These are phyloP conservation scores for Eptatretus burgeri DNA, from an alignment of 2,113 vertebrate species.

Conservation along the genomic window DNA sequence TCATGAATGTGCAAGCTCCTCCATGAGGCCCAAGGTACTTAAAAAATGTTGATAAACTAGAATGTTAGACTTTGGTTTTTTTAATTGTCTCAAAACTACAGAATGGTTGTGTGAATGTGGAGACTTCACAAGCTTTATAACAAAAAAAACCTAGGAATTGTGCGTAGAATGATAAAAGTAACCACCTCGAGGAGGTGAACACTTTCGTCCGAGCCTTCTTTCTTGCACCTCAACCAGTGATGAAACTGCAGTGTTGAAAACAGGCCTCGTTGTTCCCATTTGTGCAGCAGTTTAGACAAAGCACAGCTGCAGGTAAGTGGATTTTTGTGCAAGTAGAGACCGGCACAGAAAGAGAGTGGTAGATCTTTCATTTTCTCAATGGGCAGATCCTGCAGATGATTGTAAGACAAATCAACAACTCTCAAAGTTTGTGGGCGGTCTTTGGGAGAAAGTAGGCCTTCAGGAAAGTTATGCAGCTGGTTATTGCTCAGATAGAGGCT, in stretches of 20 bases:
- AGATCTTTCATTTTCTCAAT: conserved; percentile 27
- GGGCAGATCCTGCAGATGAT: conserved; percentile 36
- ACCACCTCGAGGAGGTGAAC: conserved; percentile 17
- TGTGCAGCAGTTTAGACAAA: conserved; percentile 31
- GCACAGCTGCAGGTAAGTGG: conserved; percentile 46
- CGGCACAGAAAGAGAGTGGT: conserved; percentile 23
- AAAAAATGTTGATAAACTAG: no score
- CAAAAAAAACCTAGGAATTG: conserved; percentile 30
- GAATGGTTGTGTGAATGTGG: no score
- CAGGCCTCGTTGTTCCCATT: conserved; percentile 36
- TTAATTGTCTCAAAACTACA: no score
- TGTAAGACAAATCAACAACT: conserved; percentile 56
- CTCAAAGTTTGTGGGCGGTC: conserved; percentile 58
- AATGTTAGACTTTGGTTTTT: no score
- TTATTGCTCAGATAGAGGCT: conserved; percentile 84
- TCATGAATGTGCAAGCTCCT: no score
- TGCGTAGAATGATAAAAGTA: conserved; percentile 24
- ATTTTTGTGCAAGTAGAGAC: conserved; percentile 71
- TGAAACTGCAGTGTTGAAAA: conserved; percentile 31
- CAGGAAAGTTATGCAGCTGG: conserved; percentile 30
- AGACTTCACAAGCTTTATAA: no score
- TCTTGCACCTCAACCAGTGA: conserved; percentile 34
- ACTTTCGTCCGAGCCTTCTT: conserved; percentile 8
- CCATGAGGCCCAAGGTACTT: no score
- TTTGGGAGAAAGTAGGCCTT: conserved; percentile 28